Evolutionary conservation across 2,113 vertebrate species (phyloP), one percentile per base, ranked within the genome.

Genomic region (Xiphophorus hellerii): DNA sequence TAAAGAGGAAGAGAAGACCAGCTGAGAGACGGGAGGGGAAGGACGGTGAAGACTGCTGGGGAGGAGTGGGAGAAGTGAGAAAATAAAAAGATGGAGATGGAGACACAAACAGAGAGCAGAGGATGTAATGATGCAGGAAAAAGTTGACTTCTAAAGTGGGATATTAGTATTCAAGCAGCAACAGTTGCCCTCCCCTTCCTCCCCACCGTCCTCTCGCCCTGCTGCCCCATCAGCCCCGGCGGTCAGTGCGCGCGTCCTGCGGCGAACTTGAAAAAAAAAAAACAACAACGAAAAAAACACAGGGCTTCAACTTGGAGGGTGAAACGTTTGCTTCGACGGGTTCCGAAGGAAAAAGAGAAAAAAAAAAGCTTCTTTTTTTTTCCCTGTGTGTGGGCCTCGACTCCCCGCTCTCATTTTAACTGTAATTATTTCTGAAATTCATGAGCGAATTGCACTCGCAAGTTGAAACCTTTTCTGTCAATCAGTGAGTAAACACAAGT

Each of bases 81-180:
- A 61, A 65, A 27, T 71, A 42, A 42, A 42, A 42, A 42, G 39
- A 42, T 61, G 64, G 83, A 76, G 75, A 67, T 80, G 75, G 69
- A 80, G 67, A 79, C 54, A 27, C 77, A 76, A 85, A 77, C 80
- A 64, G 84, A 81, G 65, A 62, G 91, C 91, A 83, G 62, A 81
- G 63, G 77, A 74, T 73, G 71, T 37, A 71, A 42, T 73, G 94
- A 95, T 91, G 94, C 77, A 84, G 93, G 89, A 90, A 90, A 92
- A 92, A 92, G 94, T 93, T 89, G 91, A 92, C 94, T 85, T 92
- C 94, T 95, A 96, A 94, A 94, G 93, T 88, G 90, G 95, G 87
- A 91, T 87, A 98, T 98, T 97, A 97, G 96, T 95, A 98, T 96
- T 96, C 96, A 95, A 79, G 84, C 74, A 14, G 83, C 88, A 82